Evolutionary conservation across 2,888 invertebrate species (phyloP), one percentile per base, ranked within the genome.

Genomic region (Mayetiola destructor): DNA sequence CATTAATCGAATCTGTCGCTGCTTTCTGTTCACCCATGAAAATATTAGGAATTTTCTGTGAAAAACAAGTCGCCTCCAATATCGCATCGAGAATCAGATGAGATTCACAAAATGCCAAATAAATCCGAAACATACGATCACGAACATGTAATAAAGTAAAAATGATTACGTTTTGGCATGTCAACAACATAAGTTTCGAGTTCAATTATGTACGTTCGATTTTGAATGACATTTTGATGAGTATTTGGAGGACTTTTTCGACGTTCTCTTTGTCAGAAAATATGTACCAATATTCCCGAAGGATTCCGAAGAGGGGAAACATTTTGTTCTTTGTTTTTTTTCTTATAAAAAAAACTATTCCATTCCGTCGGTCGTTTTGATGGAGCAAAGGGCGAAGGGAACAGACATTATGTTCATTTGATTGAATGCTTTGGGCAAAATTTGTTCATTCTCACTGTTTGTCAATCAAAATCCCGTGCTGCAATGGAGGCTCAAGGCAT

Each of bases 1-100:
- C 27, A 48, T 48, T 48, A 48, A 48, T 48, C 48, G 48, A 48
- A 48, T 48, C 48, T 48, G 48, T 48, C 48, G 27, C 16, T 27
- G 27, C n/a, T n/a, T n/a, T n/a, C n/a, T n/a, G n/a, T n/a, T n/a
- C n/a, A n/a, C n/a, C n/a, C n/a, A n/a, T n/a, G n/a, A n/a, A n/a
- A n/a, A n/a, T n/a, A n/a, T n/a, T n/a, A n/a, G n/a, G n/a, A n/a
- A n/a, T n/a, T n/a, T n/a, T n/a, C n/a, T n/a, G n/a, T n/a, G n/a
- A n/a, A n/a, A n/a, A n/a, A n/a, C n/a, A n/a, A n/a, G n/a, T n/a
- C n/a, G n/a, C n/a, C n/a, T n/a, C n/a, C n/a, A n/a, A n/a, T n/a
- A n/a, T n/a, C n/a, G n/a, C n/a, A n/a, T n/a, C n/a, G n/a, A n/a
- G n/a, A n/a, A n/a, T n/a, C n/a, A n/a, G n/a, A n/a, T n/a, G n/a